Evolutionary conservation across 2,113 vertebrate species (phyloP), one percentile per base, ranked within the genome.

Genomic region (Saccopteryx bilineata): DNA sequence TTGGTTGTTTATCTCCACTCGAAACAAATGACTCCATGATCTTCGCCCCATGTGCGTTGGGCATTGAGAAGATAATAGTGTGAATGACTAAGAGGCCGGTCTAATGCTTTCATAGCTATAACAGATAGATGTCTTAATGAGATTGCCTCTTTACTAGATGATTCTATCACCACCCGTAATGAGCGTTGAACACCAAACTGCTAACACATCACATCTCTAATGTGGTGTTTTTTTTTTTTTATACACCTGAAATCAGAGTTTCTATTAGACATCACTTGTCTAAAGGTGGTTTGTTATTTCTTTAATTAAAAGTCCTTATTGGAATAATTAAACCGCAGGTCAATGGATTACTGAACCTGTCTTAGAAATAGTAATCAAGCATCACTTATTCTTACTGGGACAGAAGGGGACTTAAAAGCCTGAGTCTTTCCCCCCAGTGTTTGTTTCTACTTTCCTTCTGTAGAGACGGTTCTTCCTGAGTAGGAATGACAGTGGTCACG

Each of bases 291-390:
- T 85, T 83, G 8, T 46, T 89, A 78, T 78, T 87, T 84, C 74
- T 87, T 91, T 76, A 71, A 97, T 71, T 81, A 93, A 90, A 82
- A 95, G 60, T 71, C 87, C 39, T 56, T 85, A 85, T 68, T 92
- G 12, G 24, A 28, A 86, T 54, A 69, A 61, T 72, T 95, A 90
- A 85, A 61, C 71, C 48, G 94, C 68, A 72, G 75, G 0, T 89
- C 54, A 19, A 88, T 78, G 14, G 21, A 58, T 91, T 85, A 86
- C 46, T 89, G 82, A 81, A 94, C 66, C 61, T 23, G 66, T 60
- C 26, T 56, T 80, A 74, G n/a, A 78, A 63, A 88, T 61, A 60
- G 8, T 39, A 93, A 72, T 68, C 68, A 31, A 66, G 7, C 39
- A 68, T 90, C 24, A 71, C 90, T 93, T 91, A 10, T 75, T 84